Conservation (phyloP, 2,888 invertebrate genomes). For the Eupithecia subumbrata region DNA sequence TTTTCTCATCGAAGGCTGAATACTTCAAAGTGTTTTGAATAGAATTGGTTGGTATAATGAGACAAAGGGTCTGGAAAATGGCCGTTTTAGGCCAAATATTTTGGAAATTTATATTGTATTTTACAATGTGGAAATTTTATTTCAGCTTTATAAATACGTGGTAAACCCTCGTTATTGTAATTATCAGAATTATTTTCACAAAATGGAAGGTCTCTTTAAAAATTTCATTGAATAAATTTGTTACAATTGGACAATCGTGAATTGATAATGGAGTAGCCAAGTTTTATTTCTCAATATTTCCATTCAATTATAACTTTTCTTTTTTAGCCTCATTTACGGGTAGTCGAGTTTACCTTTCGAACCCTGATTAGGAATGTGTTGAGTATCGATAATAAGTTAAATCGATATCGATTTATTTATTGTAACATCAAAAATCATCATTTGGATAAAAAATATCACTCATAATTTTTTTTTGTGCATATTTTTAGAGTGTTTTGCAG, state of each 20-base stretch:
- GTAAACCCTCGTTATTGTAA: slow-evolving; percentile 8
- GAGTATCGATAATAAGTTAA: background rate
- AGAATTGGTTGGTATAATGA: slow-evolving; percentile 21
- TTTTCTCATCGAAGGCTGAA: slow-evolving; percentile 43
- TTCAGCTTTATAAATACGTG: background rate
- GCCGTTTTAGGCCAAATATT: background rate
- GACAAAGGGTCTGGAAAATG: slow-evolving; percentile 16
- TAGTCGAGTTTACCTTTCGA: background rate
- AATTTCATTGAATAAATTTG: background rate
- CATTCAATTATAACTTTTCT: slow-evolving; percentile 25
- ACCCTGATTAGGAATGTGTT: background rate
- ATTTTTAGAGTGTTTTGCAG: background rate
- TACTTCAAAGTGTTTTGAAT: slow-evolving; percentile 49
- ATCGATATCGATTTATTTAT: background rate
- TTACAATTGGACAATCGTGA: background rate
- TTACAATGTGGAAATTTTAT: background rate
- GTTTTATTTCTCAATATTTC: slow-evolving; percentile 11
- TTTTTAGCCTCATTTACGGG: slow-evolving; percentile 8
- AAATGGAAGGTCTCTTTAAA: background rate
- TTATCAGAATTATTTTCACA: background rate
- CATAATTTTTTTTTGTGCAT: no score
- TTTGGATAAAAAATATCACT: no score
- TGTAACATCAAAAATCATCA: background rate
- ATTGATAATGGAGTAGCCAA: background rate
- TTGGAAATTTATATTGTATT: background rate